These are phyloP conservation scores for Cirrhinus molitorella DNA, from an alignment of 2,797 vertebrate genomes.

Conservation along the genomic window DNA sequence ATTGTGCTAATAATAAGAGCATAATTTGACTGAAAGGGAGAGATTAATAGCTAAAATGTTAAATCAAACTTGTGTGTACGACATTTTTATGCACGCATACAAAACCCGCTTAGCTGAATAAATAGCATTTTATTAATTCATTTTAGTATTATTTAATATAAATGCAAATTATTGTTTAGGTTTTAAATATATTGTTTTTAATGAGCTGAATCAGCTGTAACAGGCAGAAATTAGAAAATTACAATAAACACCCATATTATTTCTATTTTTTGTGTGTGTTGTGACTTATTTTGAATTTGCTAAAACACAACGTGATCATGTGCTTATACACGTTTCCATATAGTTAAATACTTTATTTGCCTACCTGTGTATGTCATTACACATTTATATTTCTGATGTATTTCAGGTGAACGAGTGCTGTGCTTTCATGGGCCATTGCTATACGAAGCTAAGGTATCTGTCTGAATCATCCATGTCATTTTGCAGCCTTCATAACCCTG, in stretches of 20 bases:
- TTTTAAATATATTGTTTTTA: neutral
- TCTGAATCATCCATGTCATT: conserved; percentile 1
- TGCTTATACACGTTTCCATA: too few species aligned
- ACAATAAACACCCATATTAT: neutral
- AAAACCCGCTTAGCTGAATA: neutral
- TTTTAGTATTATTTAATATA: neutral
- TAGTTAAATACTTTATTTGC: too few species aligned
- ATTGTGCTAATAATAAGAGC: neutral
- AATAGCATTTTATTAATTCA: neutral
- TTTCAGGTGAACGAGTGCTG: conserved; percentile 96
- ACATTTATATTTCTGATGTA: conserved; percentile 55
- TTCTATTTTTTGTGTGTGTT: neutral
- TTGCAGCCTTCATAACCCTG: conserved; percentile 1
- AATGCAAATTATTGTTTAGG: neutral
- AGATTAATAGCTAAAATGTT: neutral
- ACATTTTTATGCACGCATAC: neutral
- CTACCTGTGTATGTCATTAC: neutral
- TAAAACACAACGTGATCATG: neutral
- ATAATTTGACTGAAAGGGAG: neutral
- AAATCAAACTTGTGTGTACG: neutral
- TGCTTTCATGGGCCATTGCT: conserved; percentile 99
- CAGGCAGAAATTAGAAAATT: neutral
- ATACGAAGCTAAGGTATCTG: conserved; percentile 95
- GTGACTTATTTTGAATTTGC: neutral
- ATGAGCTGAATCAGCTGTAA: neutral